phyloP scores from a whole-genome alignment of 2,797 vertebrate genomes.

The Megaceryle alcyon region DNA sequence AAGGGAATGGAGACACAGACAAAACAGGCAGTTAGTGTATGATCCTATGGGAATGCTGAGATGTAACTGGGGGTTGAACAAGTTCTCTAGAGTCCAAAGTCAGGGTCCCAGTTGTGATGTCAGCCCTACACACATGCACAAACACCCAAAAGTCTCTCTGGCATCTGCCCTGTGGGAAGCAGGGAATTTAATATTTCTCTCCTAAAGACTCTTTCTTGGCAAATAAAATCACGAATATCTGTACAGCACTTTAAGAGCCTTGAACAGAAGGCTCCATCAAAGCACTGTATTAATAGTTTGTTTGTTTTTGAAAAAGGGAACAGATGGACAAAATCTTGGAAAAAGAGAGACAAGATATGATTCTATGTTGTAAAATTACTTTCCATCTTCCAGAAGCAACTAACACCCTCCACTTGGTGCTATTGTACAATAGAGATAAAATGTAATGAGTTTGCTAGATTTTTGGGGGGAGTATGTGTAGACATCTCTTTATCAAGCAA shows the following conservation, averaged over 20 bases:
- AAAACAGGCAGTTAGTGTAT: neutral
- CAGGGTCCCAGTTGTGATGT: neutral
- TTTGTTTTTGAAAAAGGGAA: slow-evolving; percentile 42
- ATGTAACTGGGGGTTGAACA: neutral
- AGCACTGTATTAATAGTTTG: slow-evolving; percentile 61
- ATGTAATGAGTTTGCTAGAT: slow-evolving; percentile 61
- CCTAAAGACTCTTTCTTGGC: slow-evolving; percentile 32
- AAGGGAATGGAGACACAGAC: neutral
- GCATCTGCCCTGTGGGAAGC: slow-evolving; percentile 5
- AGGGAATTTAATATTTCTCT: slow-evolving; percentile 42
- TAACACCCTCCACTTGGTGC: slow-evolving; percentile 53
- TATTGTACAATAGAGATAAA: slow-evolving; percentile 64
- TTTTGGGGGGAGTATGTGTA: neutral
- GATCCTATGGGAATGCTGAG: neutral
- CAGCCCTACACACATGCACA: neutral
- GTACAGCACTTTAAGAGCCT: slow-evolving; percentile 21
- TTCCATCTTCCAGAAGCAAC: slow-evolving; percentile 43
- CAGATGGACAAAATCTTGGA: slow-evolving; percentile 56
- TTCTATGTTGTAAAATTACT: slow-evolving; percentile 46
- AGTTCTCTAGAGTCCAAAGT: neutral
- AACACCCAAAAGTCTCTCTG: neutral
- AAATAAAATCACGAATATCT: slow-evolving; percentile 29
- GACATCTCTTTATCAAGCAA: slow-evolving; percentile 69
- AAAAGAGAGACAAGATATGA: slow-evolving; percentile 31
- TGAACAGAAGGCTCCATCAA: slow-evolving; percentile 58